These are phyloP conservation scores for Sphenodon punctatus DNA, from an alignment of 2,797 vertebrate species.

Conservation along the genomic window DNA sequence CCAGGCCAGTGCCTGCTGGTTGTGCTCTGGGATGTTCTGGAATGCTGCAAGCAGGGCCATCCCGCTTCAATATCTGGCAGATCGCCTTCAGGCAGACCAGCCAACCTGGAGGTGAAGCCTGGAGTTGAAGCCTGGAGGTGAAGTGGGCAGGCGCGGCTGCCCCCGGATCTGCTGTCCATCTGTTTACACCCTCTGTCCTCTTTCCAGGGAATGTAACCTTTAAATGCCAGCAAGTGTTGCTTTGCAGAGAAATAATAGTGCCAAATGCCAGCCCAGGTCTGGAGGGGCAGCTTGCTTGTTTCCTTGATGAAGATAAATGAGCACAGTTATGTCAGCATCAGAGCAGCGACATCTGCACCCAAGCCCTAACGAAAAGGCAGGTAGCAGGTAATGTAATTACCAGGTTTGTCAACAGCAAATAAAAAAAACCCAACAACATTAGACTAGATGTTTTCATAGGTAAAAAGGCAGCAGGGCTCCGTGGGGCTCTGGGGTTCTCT, in stretches of 20 bases:
- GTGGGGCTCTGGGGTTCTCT: not conserved
- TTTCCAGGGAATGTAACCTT: not conserved
- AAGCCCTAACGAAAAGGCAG: conserved; percentile 16
- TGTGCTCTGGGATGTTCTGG: too few relatives aligned
- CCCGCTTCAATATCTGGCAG: too few relatives aligned
- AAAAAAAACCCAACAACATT: not conserved
- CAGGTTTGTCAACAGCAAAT: conserved; percentile 17
- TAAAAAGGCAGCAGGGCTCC: not conserved
- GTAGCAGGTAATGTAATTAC: conserved; percentile 1
- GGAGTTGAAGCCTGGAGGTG: too few relatives aligned
- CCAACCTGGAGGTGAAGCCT: too few relatives aligned
- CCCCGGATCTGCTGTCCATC: too few relatives aligned
- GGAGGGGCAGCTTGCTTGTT: not conserved
- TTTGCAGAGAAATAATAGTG: rapidly evolving
- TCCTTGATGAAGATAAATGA: not conserved
- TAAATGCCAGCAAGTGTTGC: rapidly evolving
- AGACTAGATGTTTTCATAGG: not conserved
- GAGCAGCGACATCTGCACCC: not conserved
- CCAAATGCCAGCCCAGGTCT: not conserved
- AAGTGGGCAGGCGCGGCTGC: too few relatives aligned
- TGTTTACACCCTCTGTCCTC: rapidly evolving
- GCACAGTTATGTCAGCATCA: not conserved
- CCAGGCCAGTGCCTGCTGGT: too few relatives aligned
- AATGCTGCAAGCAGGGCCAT: too few relatives aligned
- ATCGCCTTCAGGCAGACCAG: too few relatives aligned